Evolutionary conservation across 2,888 invertebrate species (phyloP), one percentile per base, ranked within the genome.

Genomic region (Campaea margaritaria): DNA sequence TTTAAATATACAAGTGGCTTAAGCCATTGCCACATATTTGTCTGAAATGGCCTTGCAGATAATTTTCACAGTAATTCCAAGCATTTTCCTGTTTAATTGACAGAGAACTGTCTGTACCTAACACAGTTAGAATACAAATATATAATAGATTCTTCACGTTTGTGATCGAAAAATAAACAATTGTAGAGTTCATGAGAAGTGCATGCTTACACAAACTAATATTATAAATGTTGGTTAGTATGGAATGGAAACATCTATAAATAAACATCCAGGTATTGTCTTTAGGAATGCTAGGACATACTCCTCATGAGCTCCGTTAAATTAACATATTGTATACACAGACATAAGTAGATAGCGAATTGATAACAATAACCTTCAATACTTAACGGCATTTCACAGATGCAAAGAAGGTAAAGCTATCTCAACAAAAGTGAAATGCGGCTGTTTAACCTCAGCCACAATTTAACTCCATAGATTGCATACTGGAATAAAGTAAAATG

Each of bases 11-110:
- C 50, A 54, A 38, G 47, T 45, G 53, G 55, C 51, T 53, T 16
- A 51, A 47, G 58, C 54, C 34, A 47, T 47, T 44, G 47, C 38
- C 57, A 54, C 43, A 15, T 62, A 53, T 57, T 62, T 28, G 62
- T 50, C 41, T 55, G 55, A 55, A 58, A 67, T 55, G 64, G 61
- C 69, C 64, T 69, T 69, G 69, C 58, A 67, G 65, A 64, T 69
- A 62, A 67, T 57, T 60, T 62, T 66, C 61, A 67, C 61, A 60
- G 63, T 59, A 58, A 63, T 68, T 66, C 63, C 52, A 67, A 64
- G 65, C 62, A 65, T 85, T 86, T 85, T 85, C 85, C 85, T 85
- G 81, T 82, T 82, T 81, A 81, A 81, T 82, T 79, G 81, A 78
- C 81, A 76, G 73, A 72, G 70, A 67, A 76, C 85, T 85, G 85